Evolutionary conservation across 92 coral and sea anemone genomes (phyloP).

Genomic region (Phenganax subtilis): DNA sequence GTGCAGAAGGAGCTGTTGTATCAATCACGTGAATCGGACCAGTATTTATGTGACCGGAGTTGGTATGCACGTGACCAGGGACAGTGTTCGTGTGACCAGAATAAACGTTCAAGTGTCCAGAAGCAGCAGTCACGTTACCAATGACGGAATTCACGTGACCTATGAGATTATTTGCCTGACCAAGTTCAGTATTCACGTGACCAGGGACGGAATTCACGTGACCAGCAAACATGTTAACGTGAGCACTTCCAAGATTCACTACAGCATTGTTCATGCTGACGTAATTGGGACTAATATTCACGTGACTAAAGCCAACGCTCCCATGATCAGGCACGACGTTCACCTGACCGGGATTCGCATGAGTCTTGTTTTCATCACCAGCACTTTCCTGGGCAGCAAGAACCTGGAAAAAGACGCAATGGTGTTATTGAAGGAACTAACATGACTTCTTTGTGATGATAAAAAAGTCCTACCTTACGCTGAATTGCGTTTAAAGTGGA

Average conservation of each 20-base stretch:
- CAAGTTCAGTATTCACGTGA: background rate
- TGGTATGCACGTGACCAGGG: background rate
- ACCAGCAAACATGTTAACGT: background rate
- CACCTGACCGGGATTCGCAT: constrained; percentile 1
- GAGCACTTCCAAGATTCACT: too few species aligned
- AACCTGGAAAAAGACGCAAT: too few species aligned
- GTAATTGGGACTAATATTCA: background rate
- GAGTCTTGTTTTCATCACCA: background rate
- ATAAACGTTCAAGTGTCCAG: background rate
- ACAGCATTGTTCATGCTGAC: too few species aligned
- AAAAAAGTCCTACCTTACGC: background rate
- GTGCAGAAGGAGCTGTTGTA: background rate
- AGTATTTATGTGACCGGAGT: background rate
- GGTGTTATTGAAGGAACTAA: background rate
- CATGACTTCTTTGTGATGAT: too few species aligned
- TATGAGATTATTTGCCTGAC: background rate
- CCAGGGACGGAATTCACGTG: background rate
- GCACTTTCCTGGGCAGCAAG: constrained; percentile 1
- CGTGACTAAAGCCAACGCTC: background rate
- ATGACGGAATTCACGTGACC: background rate
- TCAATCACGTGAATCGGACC: background rate
- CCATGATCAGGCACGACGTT: background rate
- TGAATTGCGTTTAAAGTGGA: constrained; percentile 32
- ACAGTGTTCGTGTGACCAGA: background rate
- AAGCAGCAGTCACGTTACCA: background rate